These are phyloP conservation scores for Notarius quadriscutis DNA, from an alignment of 2,113 vertebrate genomes.

Conservation along the genomic window DNA sequence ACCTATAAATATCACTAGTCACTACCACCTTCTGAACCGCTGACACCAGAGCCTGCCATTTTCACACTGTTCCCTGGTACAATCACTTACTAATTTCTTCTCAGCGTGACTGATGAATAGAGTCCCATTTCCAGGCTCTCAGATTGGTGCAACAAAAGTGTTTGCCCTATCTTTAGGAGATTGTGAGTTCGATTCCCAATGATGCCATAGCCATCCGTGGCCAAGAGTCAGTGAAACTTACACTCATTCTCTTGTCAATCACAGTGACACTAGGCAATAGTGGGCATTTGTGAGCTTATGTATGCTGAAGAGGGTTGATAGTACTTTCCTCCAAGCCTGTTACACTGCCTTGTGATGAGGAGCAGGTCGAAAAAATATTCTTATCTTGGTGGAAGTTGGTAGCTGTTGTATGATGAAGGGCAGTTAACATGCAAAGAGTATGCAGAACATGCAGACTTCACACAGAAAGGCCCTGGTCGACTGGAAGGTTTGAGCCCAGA, in stretches of 20 bases:
- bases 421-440: neutral
- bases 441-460: neutral
- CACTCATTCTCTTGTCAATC: neutral
- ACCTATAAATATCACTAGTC: neutral
- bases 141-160: neutral
- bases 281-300: neutral
- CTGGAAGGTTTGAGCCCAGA: neutral
- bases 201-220: neutral
- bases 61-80: neutral
- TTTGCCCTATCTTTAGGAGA: neutral
- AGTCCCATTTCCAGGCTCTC: neutral
- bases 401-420: neutral
- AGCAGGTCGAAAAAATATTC: neutral
- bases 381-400: neutral
- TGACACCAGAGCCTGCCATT: neutral
- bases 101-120: neutral
- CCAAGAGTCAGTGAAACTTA: neutral
- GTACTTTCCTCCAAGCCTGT: neutral
- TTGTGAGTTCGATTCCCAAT: neutral
- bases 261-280: neutral
- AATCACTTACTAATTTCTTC: neutral
- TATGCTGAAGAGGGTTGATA: neutral
- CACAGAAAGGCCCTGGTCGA: neutral
- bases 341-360: neutral
- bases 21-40: neutral